These are phyloP conservation scores for Patella pellucida DNA, from an alignment of 2,888 invertebrate species.

Conservation along the genomic window DNA sequence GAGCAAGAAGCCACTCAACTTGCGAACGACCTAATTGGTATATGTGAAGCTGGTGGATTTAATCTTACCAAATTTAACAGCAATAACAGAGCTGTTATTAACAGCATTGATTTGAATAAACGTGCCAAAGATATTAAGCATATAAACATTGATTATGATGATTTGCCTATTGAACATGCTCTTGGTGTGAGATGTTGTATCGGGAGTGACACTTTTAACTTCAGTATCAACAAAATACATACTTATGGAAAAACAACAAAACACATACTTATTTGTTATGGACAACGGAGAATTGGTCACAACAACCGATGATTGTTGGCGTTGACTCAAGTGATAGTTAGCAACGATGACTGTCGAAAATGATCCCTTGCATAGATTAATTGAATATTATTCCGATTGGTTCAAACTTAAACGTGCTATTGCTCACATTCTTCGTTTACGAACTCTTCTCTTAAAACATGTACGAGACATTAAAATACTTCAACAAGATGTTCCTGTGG, in stretches of 20 bases:
- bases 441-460: not conserved
- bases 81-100: conserved; percentile 11
- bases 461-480: not conserved
- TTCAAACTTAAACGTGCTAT: not conserved
- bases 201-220: conserved; percentile 9
- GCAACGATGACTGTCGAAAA: not conserved
- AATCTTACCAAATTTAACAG: conserved; percentile 3
- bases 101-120: conserved; percentile 8
- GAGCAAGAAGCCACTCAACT: conserved; percentile 11
- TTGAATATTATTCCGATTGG: not conserved
- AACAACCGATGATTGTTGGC: not conserved
- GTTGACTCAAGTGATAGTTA: not conserved
- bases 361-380: not conserved
- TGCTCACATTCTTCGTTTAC: not conserved
- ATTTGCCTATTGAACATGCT: conserved; percentile 17
- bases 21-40: not conserved
- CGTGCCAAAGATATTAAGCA: conserved; percentile 4
- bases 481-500: not conserved
- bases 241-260: too few species aligned
- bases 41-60: not conserved
- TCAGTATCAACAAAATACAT: too few species aligned
- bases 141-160: conserved; percentile 10
- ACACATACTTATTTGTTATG: too few species aligned
- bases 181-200: conserved; percentile 8
- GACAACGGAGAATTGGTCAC: conserved; percentile 17